Percentiles rank a stretch among this genome's conserved stretches.
Conservation (phyloP, 2,888 invertebrate genomes). For the Yponomeuta cagnagella region DNA sequence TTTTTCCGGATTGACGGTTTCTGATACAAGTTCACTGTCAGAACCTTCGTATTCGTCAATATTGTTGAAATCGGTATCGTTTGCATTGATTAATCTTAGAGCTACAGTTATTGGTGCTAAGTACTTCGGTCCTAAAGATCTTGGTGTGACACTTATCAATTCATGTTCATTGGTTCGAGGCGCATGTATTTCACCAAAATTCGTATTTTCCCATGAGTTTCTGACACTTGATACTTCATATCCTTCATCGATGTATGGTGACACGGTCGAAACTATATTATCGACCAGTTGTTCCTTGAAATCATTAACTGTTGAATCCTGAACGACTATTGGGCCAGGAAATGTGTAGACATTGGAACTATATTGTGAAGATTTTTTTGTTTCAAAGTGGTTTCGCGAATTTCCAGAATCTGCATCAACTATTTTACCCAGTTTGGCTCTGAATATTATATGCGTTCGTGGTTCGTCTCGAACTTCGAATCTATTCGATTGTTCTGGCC, state of each 20-base stretch:
- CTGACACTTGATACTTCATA: slow-evolving; percentile 62
- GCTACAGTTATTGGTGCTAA: slow-evolving; percentile 78
- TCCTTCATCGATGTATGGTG: slow-evolving; percentile 58
- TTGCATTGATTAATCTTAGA: slow-evolving; percentile 66
- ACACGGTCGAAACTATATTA: slow-evolving; percentile 62
- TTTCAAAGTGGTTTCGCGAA: slow-evolving; percentile 29
- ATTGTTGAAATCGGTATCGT: slow-evolving; percentile 54
- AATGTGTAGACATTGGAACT: slow-evolving; percentile 49
- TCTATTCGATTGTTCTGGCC: slow-evolving; percentile 31
- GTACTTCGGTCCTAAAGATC: slow-evolving; percentile 73
- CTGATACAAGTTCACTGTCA: slow-evolving; percentile 54
- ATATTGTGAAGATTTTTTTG: slow-evolving; percentile 33
- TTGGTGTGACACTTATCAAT: slow-evolving; percentile 68
- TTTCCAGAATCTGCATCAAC: slow-evolving; percentile 40
- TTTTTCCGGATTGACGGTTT: slow-evolving; percentile 53
- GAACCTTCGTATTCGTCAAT: slow-evolving; percentile 57
- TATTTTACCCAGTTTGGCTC: slow-evolving; percentile 54
- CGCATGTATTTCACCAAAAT: slow-evolving; percentile 27
- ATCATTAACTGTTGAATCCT: slow-evolving; percentile 37
- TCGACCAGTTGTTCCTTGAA: slow-evolving; percentile 53
- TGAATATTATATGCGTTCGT: slow-evolving; percentile 44
- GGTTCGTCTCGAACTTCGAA: slow-evolving; percentile 28
- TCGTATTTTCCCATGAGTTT: slow-evolving; percentile 37
- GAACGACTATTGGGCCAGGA: slow-evolving; percentile 67
- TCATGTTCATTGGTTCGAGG: slow-evolving; percentile 27